Percentiles rank a stretch among this genome's conserved stretches.
phyloP scores from a whole-genome alignment of 2,888 invertebrate species.

The Aporophyla lueneburgensis region DNA sequence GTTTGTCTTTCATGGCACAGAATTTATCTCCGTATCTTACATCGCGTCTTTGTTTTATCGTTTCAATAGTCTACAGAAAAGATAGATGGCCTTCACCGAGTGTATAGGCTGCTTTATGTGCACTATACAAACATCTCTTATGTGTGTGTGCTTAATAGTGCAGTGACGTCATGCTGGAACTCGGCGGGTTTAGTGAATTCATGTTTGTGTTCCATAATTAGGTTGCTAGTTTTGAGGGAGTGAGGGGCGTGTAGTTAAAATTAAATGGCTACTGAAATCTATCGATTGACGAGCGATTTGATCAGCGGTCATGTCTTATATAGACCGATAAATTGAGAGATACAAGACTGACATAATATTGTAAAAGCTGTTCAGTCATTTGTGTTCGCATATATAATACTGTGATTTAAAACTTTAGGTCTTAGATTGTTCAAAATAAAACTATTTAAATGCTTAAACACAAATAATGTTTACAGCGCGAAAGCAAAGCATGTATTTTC shows the following conservation, averaged over 20 bases:
- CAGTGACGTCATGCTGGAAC: conserved; percentile 36
- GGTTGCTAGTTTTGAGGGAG: conserved; percentile 12
- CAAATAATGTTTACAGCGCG: no score
- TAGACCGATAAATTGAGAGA: no score
- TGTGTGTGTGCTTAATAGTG: conserved; percentile 21
- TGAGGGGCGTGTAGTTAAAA: not conserved
- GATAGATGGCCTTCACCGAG: conserved; percentile 58
- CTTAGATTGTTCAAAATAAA: no score
- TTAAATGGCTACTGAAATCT: not conserved
- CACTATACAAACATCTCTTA: conserved; percentile 28
- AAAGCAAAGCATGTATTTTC: no score
- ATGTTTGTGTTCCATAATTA: conserved; percentile 29
- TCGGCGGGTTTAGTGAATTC: conserved; percentile 1
- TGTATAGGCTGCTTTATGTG: conserved; percentile 47
- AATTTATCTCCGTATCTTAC: conserved; percentile 66
- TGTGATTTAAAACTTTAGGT: no score
- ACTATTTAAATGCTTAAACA: no score
- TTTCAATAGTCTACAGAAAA: conserved; percentile 64
- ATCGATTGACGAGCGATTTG: not conserved
- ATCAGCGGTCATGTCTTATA: no score
- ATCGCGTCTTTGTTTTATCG: conserved; percentile 63
- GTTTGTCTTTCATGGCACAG: conserved; percentile 47
- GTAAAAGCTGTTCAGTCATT: no score
- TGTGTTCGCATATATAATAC: no score
- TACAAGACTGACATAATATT: no score